Evolutionary conservation across 2,113 vertebrate species (phyloP).

Genomic region (Uria aalge): DNA sequence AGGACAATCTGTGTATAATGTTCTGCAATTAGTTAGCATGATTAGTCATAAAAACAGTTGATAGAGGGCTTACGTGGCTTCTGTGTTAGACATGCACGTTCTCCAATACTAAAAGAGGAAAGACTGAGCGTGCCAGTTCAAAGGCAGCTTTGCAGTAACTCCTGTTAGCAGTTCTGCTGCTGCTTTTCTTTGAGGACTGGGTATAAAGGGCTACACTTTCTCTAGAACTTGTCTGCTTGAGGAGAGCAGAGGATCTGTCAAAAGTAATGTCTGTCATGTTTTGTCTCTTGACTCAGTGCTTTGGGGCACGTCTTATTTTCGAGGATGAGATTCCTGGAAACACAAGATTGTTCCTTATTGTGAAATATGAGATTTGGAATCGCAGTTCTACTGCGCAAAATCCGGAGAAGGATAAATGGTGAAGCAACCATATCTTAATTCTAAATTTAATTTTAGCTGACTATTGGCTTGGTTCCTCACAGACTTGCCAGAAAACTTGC

Average conservation of each 20-base stretch:
- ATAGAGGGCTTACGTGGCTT: not conserved
- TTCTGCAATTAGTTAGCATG: not conserved
- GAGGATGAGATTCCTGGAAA: not conserved
- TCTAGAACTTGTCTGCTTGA: not conserved
- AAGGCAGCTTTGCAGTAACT: not conserved
- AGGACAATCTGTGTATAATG: not conserved
- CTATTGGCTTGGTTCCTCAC: not conserved
- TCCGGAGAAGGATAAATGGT: not conserved
- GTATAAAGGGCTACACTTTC: not conserved
- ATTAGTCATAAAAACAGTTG: not conserved
- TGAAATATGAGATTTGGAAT: not conserved
- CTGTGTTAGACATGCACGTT: not conserved
- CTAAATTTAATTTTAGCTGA: not conserved
- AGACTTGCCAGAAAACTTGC: conserved; percentile 10
- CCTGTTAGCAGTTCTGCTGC: not conserved
- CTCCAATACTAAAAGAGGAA: not conserved
- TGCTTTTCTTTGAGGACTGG: not conserved
- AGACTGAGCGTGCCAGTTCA: not conserved
- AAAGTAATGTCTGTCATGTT: too few species aligned
- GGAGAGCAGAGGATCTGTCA: not conserved
- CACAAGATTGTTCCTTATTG: not conserved
- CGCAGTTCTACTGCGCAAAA: not conserved
- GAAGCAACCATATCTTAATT: not conserved
- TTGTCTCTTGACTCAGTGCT: not conserved
- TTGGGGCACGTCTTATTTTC: not conserved